Base-by-base conservation (phyloP, 2,888 invertebrate genomes). In the Globia sparganii region DNA sequence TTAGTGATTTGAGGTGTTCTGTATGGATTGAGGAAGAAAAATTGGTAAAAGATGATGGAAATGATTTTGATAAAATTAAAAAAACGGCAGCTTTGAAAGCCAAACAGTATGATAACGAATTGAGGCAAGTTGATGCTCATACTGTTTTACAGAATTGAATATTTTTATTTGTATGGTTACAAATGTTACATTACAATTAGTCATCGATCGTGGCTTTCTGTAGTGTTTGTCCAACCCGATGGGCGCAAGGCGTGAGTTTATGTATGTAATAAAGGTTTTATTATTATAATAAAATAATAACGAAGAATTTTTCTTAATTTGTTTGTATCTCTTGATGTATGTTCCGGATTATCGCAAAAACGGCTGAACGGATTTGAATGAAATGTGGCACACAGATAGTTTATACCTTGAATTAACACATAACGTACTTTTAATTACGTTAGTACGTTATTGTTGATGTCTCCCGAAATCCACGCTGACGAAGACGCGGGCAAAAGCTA, bases 1-100 rank as follows among this genome's bases (percentile, higher is more conserved):
- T 84, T 80, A 82, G 78, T 78, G 81, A 85, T 78, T 65, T 72
- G 56, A 67, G 43, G n/a, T 64, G 58, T 56, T 34, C n/a, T 75
- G n/a, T 73, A 83, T 65, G 70, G 25, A 3, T 21, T 71, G 34
- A 4, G 61, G 49, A 59, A 61, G 37, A 43, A 37, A 43, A 59
- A 18, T 4, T 25, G 13, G 21, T n/a, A 11, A 25, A 34, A 0
- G 1, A 56, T 37, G 21, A 37, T 68, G 66, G 28, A 15, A 68
- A 68, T 68, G 40, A 9, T 28, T 28, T 58, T 25, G 11, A 43
- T 59, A 1, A 59, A 49, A 43, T 31, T 56, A 5, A 40, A 25
- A 11, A 18, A 18, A 25, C 0, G 11, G 25, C 4, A 49, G 18
- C n/a, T 49, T 53, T 0, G 34, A 43, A 75, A 25, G 4, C 8